Percentiles rank a stretch among this genome's conserved stretches.
These are phyloP conservation scores for Myotis vivesi DNA, from an alignment of 2,797 vertebrate species.

Conservation along the genomic window DNA sequence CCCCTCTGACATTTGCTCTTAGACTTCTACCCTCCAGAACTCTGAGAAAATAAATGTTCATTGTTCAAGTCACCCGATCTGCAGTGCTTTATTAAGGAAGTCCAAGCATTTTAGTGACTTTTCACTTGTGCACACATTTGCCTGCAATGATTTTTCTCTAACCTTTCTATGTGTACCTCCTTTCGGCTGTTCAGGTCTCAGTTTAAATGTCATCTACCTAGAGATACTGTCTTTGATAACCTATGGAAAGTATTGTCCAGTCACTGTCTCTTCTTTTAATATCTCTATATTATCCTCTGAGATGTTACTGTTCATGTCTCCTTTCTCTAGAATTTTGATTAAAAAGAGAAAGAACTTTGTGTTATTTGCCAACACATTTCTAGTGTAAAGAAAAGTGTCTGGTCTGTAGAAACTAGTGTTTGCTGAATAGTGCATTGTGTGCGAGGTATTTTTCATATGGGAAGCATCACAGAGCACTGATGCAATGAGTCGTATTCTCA, in stretches of 20 bases:
- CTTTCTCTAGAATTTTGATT: background rate
- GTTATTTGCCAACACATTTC: background rate
- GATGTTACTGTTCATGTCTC: background rate
- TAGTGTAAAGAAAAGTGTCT: background rate
- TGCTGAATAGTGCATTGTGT: background rate
- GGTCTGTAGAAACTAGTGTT: background rate
- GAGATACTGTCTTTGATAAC: background rate
- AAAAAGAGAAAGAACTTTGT: background rate
- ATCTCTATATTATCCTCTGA: background rate
- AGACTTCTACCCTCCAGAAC: background rate
- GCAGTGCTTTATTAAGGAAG: background rate
- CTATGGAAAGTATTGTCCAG: background rate
- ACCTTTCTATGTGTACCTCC: background rate
- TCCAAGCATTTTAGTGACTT: background rate
- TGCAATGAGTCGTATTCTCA: background rate
- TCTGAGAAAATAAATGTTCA: background rate
- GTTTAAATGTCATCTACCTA: background rate
- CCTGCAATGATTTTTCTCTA: background rate
- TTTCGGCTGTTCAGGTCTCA: background rate
- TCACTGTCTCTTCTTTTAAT: background rate
- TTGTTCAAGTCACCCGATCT: background rate
- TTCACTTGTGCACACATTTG: background rate
- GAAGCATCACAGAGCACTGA: background rate
- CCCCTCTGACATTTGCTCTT: background rate
- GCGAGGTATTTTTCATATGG: background rate